Base-by-base conservation (phyloP, 2,888 invertebrate genomes). In the Spicauda simplicius region DNA sequence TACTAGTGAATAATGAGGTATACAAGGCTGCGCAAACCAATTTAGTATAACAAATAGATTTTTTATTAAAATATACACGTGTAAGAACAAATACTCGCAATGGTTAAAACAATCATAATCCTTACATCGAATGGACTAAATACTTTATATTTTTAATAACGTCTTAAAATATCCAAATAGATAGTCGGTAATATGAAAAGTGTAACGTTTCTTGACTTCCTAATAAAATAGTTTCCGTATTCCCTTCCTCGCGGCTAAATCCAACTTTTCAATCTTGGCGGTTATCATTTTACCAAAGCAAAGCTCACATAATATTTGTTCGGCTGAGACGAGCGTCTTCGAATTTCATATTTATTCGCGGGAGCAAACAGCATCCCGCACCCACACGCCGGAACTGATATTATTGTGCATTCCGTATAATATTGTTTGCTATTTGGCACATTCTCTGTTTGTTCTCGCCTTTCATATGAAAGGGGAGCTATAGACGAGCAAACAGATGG, bases 341-440 rank as follows among this genome's bases (percentile, higher is more conserved):
- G 88, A 90, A 92, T 93, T 91, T 93, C 93, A 93, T 93, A 93
- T 93, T 93, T 93, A 93, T 93, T 93, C 86, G 89, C 87, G 85
- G 82, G 87, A 86, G 91, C 85, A 92, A 93, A 93, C 88, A 76
- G 69, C 73, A 73, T 62, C 85, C 79, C 83, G 83, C 86, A 87
- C 87, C 84, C 84, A 82, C 77, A 60, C 83, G 80, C 83, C 91
- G 92, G 93, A 91, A 92, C 91, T 91, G 90, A 92, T 93, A 93
- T 93, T 93, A 93, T 93, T 93, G 93, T 93, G 93, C 92, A 93
- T 93, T 91, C 92, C 91, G 93, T 91, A 93, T 93, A 93, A 93
- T 93, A 93, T 93, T 93, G 93, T 93, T 93, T 93, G 91, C 92
- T 93, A 88, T 91, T 93, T 93, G 91, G 88, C 93, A 93, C 93